Conservation (phyloP, 2,797 vertebrate genomes). For the Eptatretus atami region DNA sequence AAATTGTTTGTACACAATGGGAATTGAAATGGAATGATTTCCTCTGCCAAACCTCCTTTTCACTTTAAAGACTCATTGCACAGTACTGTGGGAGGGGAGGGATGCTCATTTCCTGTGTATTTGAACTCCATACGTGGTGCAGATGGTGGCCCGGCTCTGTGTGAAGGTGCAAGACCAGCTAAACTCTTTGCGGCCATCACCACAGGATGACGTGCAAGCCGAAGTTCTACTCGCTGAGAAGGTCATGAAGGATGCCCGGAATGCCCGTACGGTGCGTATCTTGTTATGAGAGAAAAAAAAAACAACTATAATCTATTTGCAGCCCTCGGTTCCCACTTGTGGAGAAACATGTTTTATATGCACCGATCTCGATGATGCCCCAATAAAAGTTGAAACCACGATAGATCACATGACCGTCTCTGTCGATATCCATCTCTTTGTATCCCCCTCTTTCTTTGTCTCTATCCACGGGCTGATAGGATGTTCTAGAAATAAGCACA, state of each 20-base stretch:
- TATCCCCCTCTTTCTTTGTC: no score
- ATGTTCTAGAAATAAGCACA: no score
- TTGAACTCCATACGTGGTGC: conserved; percentile 8
- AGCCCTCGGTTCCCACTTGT: no score
- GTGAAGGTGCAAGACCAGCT: conserved; percentile 93
- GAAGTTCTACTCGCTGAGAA: conserved; percentile 53
- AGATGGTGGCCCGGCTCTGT: conserved; percentile 94
- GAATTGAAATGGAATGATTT: background rate
- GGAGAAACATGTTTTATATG: no score
- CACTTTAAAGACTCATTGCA: background rate
- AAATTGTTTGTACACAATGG: conserved; percentile 1
- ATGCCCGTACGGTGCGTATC: conserved; percentile 60
- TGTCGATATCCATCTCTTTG: no score
- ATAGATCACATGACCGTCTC: no score
- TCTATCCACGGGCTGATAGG: no score
- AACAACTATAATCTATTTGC: no score
- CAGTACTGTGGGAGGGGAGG: background rate
- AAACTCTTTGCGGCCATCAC: conserved; percentile 55
- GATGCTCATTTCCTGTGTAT: background rate
- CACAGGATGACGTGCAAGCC: conserved; percentile 11
- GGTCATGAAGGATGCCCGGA: conserved; percentile 67
- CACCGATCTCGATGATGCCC: no score
- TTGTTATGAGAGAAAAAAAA: no score
- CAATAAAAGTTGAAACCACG: no score
- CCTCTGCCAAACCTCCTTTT: background rate